phyloP scores from a whole-genome alignment of 1,140 invertebrate genomes.

The Phymastichus coffea region DNA sequence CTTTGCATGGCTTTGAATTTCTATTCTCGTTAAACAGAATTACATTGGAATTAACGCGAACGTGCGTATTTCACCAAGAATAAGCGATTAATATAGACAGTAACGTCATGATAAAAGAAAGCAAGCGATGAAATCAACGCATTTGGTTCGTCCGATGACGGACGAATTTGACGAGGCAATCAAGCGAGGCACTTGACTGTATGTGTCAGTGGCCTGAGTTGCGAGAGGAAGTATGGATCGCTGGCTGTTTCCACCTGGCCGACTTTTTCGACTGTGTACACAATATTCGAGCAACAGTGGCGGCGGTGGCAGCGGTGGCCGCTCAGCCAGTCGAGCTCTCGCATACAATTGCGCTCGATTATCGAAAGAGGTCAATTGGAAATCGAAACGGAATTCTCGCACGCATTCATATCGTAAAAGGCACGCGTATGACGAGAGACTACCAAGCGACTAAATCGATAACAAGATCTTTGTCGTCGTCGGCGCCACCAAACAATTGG shows the following conservation, averaged over 20 bases:
- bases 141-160: no score
- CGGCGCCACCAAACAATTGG: neutral
- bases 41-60: no score
- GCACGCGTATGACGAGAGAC: neutral
- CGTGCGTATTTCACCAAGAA: no score
- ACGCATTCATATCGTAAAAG: neutral
- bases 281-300: neutral
- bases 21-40: no score
- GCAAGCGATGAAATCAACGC: no score
- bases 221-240: no score
- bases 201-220: no score
- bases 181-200: no score
- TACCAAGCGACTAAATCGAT: slow-evolving; percentile 1
- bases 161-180: no score
- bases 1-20: no score
- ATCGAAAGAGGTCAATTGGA: slow-evolving; percentile 27
- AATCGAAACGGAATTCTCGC: slow-evolving; percentile 17
- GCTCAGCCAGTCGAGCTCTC: neutral
- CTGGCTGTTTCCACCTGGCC: slow-evolving; percentile 44
- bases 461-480: slow-evolving; percentile 6
- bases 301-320: neutral
- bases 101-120: no score
- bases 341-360: slow-evolving; percentile 12
- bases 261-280: slow-evolving; percentile 34
- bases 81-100: no score